Base-by-base conservation (phyloP, 2,113 vertebrate genomes). In the Onychostruthus taczanowskii region DNA sequence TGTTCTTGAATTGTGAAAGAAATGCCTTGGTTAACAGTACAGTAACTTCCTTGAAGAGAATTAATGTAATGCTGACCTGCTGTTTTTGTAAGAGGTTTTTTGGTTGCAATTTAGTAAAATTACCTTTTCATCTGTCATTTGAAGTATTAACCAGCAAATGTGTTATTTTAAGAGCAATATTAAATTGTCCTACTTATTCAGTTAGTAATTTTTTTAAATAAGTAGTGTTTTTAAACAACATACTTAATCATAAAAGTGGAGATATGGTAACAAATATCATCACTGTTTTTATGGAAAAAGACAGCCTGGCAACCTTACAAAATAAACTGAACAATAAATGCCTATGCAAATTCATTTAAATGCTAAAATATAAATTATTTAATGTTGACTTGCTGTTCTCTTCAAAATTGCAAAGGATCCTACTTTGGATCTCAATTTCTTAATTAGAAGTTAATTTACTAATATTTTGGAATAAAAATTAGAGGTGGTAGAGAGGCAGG, bases 1-100 rank as follows among this genome's bases (percentile, higher is more conserved):
- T 39, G 44, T 88, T 96, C 82, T 78, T 73, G n/a, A 94, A 74
- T 89, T 95, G 75, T 91, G 93, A 95, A 95, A 87, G 39, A 84
- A 83, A n/a, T 91, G 58, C 19, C 70, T 74, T 76, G 30, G 59
- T 67, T 94, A 86, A 70, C 43, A 80, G 63, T 62, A 44, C 39
- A 67, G 63, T 86, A 81, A 94, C 76, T 92, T 96, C 66, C 92
- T 72, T 81, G 47, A 85, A 74, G 61, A 55, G 68, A 67, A 81
- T 50, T 70, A 69, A 69, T 67, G 11, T 35, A 67, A 33, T 72
- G 68, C 72, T 90, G 64, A 80, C 58, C 72, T 83, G 13, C 63
- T 93, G 50, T 11, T 93, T 87, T 67, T 95, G 39, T 49, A 62
- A 86, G 70, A 46, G 49, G 14, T 83, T 89, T 94, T 94, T 55